phyloP scores from a whole-genome alignment of 2,113 vertebrate genomes.

The Myrmophylax atrothorax region DNA sequence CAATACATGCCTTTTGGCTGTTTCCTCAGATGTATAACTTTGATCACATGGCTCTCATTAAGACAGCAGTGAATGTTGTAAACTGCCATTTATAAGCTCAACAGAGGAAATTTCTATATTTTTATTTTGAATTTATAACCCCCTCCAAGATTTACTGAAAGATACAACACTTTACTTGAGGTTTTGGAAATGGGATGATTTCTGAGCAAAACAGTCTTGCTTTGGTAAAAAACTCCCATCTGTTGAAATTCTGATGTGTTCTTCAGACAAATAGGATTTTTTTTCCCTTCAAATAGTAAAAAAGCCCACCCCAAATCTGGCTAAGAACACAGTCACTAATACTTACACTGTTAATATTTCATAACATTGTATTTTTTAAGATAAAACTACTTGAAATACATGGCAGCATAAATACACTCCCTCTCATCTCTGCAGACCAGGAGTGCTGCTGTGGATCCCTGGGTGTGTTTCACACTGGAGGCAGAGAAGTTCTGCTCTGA shows the following conservation, averaged over 20 bases:
- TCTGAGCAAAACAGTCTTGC: constrained; percentile 31
- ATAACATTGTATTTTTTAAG: neutral
- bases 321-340: neutral
- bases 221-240: constrained; percentile 30
- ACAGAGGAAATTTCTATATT: constrained; percentile 53
- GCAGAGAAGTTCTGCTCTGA: neutral
- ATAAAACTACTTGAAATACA: neutral
- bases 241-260: constrained; percentile 38
- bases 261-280: neutral
- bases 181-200: constrained; percentile 44
- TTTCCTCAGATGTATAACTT: constrained; percentile 31
- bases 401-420: neutral
- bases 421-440: neutral
- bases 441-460: neutral
- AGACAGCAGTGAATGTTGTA: constrained; percentile 40
- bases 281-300: neutral
- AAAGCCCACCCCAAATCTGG: neutral
- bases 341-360: neutral
- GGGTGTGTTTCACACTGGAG: neutral
- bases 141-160: constrained; percentile 40
- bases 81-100: constrained; percentile 57
- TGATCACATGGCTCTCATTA: constrained; percentile 59
- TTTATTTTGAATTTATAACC: constrained; percentile 59
- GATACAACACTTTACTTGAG: constrained; percentile 51
- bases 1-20: constrained; percentile 10